Conservation (phyloP, 2,797 vertebrate species). For the Cyprinella venusta region DNA sequence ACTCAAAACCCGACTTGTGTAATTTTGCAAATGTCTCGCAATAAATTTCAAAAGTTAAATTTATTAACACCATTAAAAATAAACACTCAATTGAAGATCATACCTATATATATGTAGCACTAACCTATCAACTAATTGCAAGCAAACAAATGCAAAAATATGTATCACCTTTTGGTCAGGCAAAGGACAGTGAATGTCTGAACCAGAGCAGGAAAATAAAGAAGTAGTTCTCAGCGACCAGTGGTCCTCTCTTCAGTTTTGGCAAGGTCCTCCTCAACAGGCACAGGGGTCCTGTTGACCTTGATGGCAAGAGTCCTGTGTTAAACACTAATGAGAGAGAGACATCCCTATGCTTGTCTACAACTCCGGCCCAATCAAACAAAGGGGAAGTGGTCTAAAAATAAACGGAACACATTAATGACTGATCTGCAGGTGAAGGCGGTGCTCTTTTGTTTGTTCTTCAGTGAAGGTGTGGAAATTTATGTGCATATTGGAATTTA, state of each 20-base stretch:
- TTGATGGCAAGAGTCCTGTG: slow-evolving; percentile 58
- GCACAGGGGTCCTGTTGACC: slow-evolving; percentile 56
- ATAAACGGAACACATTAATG: slow-evolving; percentile 36
- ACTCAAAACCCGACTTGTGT: neutral
- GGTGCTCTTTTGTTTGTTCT: slow-evolving; percentile 32
- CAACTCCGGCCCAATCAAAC: neutral
- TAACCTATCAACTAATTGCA: neutral
- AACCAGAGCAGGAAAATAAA: slow-evolving; percentile 9
- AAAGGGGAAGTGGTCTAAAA: slow-evolving; percentile 33
- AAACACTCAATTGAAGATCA: neutral
- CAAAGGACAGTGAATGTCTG: neutral
- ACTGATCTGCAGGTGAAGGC: slow-evolving; percentile 18
- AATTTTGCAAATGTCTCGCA: neutral
- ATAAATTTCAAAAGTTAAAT: neutral
- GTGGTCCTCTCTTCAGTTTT: slow-evolving; percentile 70
- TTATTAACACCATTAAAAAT: neutral
- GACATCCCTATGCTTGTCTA: slow-evolving; percentile 49
- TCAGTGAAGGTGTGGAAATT: slow-evolving; percentile 4
- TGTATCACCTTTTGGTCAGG: neutral
- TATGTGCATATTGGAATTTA: neutral
- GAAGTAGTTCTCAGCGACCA: slow-evolving; percentile 44
- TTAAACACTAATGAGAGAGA: slow-evolving; percentile 64
- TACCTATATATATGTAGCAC: neutral
- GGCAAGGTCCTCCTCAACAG: slow-evolving; percentile 36
- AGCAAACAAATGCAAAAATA: neutral